Evolutionary conservation across 2,888 invertebrate genomes (phyloP), one percentile per base, ranked within the genome.

Genomic region (Lepidochitona cinerea): DNA sequence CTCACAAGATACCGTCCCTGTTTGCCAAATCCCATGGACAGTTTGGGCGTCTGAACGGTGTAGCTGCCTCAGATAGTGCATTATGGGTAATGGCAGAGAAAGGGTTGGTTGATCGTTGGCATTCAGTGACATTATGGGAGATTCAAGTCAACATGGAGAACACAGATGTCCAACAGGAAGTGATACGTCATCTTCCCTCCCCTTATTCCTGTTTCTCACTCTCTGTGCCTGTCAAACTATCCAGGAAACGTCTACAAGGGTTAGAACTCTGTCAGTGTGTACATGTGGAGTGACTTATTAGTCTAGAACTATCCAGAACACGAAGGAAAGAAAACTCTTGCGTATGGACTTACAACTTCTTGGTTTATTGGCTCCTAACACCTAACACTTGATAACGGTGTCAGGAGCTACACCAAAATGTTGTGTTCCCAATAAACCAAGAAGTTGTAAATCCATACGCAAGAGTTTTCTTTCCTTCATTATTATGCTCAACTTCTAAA

Each of bases 71-170:
- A 26, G 59, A 59, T 4, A 32, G 29, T 29, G 23, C 59, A 4
- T 2, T 59, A 3, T 59, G 59, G 59, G 59, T 59, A 3, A 59
- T 59, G 59, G 59, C 29, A 14, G 59, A 59, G 29, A 59, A 59
- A 9, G 29, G 59, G 12, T 32, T 59, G 23, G 59, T 59, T 12
- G 59, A 59, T 23, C 59, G 59, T 3, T 59, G 59, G 59, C 59
- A 59, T 59, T 23, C 59, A 26, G 29, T 59, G 29, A 59, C 26
- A 14, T 59, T 59, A 59, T 59, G 59, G 59, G 59, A 59, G 59
- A 26, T 59, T 23, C 26, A 29, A 14, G 32, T 59, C 59, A 9
- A 59, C 23, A 59, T 59, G 59, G 23, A 23, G 4, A 29, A 23
- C 12, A 18, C 23, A 23, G 32, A 29, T 26, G 59, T 2, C 23